Conservation (phyloP, 30 jellyfish, hydroid and myxozoan genomes). For the Hydractinia symbiolongicarpus region DNA sequence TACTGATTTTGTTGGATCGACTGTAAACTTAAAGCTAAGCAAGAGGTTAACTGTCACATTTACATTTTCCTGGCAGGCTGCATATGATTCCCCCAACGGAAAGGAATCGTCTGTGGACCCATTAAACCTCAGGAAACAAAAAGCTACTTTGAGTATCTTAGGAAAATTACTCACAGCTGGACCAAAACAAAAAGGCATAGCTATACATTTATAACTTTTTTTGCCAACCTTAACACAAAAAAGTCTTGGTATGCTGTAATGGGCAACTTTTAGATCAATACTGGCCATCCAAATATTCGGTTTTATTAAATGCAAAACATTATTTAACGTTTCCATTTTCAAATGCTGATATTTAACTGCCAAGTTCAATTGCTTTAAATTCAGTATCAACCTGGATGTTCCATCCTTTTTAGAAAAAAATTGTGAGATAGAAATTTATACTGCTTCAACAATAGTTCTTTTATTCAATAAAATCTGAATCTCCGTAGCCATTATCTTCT, state of each 20-base stretch:
- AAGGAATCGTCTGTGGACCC: slow-evolving; percentile 10
- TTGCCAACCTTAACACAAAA: slow-evolving; percentile 8
- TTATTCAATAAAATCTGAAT: no score
- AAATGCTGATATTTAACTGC: slow-evolving; percentile 19
- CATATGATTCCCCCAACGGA: slow-evolving; percentile 1
- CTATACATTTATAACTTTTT: neutral
- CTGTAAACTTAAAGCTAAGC: slow-evolving; percentile 8
- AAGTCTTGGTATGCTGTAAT: slow-evolving; percentile 36
- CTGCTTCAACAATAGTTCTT: neutral
- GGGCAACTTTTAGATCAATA: slow-evolving; percentile 47
- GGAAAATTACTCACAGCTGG: slow-evolving; percentile 18
- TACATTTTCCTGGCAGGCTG: neutral
- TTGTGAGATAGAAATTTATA: neutral
- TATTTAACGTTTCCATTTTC: slow-evolving; percentile 38
- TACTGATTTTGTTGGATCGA: slow-evolving; percentile 14
- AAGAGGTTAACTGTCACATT: slow-evolving; percentile 12
- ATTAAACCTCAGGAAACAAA: neutral
- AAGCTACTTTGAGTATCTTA: slow-evolving; percentile 8
- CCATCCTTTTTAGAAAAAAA: slow-evolving; percentile 28
- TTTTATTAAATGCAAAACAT: slow-evolving; percentile 22
- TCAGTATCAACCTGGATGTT: slow-evolving; percentile 31
- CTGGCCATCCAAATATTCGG: slow-evolving; percentile 40
- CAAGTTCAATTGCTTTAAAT: slow-evolving; percentile 18
- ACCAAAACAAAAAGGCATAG: slow-evolving; percentile 20
- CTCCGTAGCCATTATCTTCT: neutral